phyloP scores from a whole-genome alignment of 2,797 vertebrate species.

The Girardinus metallicus region DNA sequence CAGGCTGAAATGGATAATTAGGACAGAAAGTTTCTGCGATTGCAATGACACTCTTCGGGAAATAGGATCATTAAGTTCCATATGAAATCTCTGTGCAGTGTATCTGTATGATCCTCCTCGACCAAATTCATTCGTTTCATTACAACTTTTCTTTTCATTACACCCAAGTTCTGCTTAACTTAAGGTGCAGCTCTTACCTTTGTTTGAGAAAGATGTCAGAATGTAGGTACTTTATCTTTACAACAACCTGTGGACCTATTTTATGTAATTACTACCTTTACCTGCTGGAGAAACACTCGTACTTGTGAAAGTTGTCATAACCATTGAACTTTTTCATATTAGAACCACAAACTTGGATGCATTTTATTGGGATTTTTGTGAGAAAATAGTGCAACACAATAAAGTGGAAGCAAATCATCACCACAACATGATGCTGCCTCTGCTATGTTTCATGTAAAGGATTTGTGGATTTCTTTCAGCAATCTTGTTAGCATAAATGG shows the following conservation, averaged over 20 bases:
- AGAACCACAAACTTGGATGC: neutral
- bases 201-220: constrained; percentile 74
- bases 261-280: constrained; percentile 63
- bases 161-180: constrained; percentile 66
- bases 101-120: constrained; percentile 71
- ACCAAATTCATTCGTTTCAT: constrained; percentile 68
- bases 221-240: constrained; percentile 59
- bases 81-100: constrained; percentile 64
- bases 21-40: constrained; percentile 83
- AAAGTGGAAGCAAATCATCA: neutral
- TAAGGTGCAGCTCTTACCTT: constrained; percentile 66
- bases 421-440: neutral
- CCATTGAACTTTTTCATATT: neutral
- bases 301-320: neutral
- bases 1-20: constrained; percentile 87
- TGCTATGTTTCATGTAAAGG: neutral
- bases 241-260: constrained; percentile 64
- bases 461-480: neutral
- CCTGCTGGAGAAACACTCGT: constrained; percentile 20
- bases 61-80: constrained; percentile 84
- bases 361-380: neutral
- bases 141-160: constrained; percentile 75
- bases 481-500: neutral
- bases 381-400: neutral
- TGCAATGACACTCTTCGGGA: constrained; percentile 78